Percentiles rank a stretch among this genome's conserved stretches.
phyloP scores from a whole-genome alignment of 2,113 vertebrate genomes.

The Gobius niger region DNA sequence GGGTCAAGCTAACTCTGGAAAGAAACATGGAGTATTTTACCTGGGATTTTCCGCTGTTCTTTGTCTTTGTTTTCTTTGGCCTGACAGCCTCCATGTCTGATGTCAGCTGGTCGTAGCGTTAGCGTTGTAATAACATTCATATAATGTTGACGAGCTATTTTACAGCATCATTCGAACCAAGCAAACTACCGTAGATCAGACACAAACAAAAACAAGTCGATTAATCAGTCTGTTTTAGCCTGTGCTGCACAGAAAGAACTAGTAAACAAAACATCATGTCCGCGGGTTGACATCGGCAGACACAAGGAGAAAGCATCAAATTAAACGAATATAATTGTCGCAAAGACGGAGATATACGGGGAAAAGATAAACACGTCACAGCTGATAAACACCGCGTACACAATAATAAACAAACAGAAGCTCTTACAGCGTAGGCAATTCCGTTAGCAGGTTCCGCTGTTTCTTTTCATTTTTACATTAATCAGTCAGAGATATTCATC shows the following conservation, averaged over 20 bases:
- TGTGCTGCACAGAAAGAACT: constrained; percentile 51
- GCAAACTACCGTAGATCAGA: background rate
- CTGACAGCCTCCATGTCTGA: constrained; percentile 77
- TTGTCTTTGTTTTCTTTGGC: constrained; percentile 75
- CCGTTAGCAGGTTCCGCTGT: background rate
- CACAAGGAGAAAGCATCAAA: background rate
- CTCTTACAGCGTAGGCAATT: constrained; percentile 35
- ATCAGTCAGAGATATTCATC: background rate
- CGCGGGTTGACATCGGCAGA: background rate
- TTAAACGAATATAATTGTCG: background rate
- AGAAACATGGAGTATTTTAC: constrained; percentile 48
- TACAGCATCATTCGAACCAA: background rate
- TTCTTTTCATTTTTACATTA: background rate
- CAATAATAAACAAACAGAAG: constrained; percentile 10
- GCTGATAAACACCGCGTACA: background rate
- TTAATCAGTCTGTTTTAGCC: constrained; percentile 25
- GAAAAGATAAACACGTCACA: constrained; percentile 35
- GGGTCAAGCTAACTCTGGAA: background rate
- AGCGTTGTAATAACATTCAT: constrained; percentile 25
- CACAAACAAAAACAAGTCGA: background rate
- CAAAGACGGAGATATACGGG: background rate
- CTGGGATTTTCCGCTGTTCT: constrained; percentile 68
- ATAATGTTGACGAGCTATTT: background rate
- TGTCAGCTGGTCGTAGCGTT: constrained; percentile 26
- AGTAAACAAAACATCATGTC: constrained; percentile 19